phyloP scores from a whole-genome alignment of 2,113 vertebrate genomes.

The Pardalotus punctatus region DNA sequence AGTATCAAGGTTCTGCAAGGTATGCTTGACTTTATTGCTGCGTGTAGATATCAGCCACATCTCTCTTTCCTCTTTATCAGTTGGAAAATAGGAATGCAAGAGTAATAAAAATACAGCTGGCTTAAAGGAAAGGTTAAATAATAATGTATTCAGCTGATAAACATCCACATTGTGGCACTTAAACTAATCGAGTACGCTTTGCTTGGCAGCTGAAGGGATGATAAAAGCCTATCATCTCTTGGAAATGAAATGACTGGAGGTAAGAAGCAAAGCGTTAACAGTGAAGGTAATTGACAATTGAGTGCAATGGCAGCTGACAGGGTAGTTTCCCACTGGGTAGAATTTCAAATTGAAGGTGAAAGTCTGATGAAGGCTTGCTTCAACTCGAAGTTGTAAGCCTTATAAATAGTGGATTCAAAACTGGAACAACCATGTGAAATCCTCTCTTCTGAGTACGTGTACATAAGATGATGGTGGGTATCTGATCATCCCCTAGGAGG shows the following conservation, averaged over 20 bases:
- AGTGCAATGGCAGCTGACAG: background rate
- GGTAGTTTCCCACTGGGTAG: background rate
- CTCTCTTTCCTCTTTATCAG: background rate
- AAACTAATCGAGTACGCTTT: background rate
- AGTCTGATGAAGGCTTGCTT: background rate
- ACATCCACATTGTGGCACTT: background rate
- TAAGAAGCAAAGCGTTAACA: background rate
- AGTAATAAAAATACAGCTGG: background rate
- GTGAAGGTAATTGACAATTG: background rate
- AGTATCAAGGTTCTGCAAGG: background rate
- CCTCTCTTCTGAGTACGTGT: background rate
- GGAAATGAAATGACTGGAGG: background rate
- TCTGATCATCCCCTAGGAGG: background rate
- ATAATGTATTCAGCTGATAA: conserved; percentile 20
- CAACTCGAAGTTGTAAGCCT: background rate
- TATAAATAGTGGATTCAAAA: background rate
- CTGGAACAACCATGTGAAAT: background rate
- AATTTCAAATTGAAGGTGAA: background rate
- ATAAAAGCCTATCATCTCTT: background rate
- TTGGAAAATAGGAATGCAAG: background rate
- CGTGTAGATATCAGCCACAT: background rate
- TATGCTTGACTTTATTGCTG: background rate
- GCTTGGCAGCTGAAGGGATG: background rate
- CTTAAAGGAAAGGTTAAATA: background rate
- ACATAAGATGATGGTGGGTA: background rate